These are phyloP conservation scores for Sciurus carolinensis DNA, from an alignment of 2,797 vertebrate genomes.

Conservation along the genomic window DNA sequence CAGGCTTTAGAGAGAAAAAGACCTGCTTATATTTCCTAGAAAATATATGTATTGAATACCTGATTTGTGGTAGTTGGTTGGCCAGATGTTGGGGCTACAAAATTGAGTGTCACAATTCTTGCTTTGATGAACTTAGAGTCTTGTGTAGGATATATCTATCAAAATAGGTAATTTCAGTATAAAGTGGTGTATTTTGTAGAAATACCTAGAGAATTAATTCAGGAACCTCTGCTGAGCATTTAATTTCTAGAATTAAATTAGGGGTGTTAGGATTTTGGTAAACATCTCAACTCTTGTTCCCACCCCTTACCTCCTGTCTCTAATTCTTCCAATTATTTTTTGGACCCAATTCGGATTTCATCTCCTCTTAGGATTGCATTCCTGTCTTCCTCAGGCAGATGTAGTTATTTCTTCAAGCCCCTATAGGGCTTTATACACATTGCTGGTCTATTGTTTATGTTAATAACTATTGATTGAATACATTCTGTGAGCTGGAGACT, in stretches of 20 bases:
- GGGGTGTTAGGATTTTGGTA: not conserved
- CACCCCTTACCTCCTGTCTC: not conserved
- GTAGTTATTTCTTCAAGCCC: slow-evolving; percentile 48
- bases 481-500: not conserved
- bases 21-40: slow-evolving; percentile 39
- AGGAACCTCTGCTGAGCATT: slow-evolving; percentile 23
- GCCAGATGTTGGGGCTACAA: not conserved
- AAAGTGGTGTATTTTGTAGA: not conserved
- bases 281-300: not conserved
- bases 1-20: slow-evolving; percentile 22
- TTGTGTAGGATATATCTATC: not conserved
- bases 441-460: slow-evolving; percentile 24
- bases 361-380: slow-evolving; percentile 43
- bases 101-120: not conserved
- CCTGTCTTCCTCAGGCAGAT: slow-evolving; percentile 10
- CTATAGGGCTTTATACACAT: not conserved
- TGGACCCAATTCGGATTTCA: slow-evolving; percentile 8
- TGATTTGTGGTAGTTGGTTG: not conserved
- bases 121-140: not conserved
- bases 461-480: slow-evolving; percentile 4
- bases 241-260: not conserved
- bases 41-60: not conserved
- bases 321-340: slow-evolving; percentile 16
- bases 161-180: slow-evolving; percentile 10
- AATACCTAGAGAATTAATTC: not conserved